These are phyloP conservation scores for Phalacrocorax pelagicus DNA, from an alignment of 2,113 vertebrate species.

Conservation along the genomic window DNA sequence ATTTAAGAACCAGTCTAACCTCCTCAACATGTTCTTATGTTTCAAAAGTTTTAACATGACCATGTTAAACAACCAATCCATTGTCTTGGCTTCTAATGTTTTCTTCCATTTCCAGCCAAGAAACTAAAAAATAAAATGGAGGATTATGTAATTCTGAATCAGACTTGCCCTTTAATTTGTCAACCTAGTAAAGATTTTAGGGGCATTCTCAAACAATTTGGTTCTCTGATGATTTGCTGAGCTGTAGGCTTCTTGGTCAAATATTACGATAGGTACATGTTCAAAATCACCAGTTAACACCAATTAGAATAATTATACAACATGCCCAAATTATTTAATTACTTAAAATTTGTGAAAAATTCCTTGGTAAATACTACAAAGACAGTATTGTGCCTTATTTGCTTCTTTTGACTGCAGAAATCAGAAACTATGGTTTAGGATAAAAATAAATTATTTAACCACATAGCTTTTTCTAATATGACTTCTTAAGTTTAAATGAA, in stretches of 20 bases:
- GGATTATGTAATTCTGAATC: neutral
- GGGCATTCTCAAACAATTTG: neutral
- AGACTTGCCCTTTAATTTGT: neutral
- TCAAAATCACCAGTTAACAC: neutral
- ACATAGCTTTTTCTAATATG: neutral
- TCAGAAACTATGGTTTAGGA: neutral
- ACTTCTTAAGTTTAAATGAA: neutral
- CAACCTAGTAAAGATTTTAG: neutral
- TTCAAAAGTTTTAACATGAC: neutral
- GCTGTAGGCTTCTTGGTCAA: neutral
- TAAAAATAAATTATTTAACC: conserved; percentile 8
- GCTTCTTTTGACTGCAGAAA: neutral
- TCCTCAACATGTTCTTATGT: neutral
- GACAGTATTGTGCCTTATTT: neutral
- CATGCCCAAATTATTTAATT: neutral
- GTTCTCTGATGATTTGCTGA: neutral
- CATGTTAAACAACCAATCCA: neutral
- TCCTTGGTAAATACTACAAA: neutral
- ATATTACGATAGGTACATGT: neutral
- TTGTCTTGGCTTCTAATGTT: neutral
- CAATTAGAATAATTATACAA: neutral
- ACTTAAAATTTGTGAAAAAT: neutral
- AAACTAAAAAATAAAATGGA: neutral
- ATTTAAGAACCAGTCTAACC: neutral
- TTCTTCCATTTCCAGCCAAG: neutral